A percentile compares a stretch with the other conserved stretches of the same genome.
Conservation (phyloP, 2,888 invertebrate species). For the Teinopalpus imperialis region DNA sequence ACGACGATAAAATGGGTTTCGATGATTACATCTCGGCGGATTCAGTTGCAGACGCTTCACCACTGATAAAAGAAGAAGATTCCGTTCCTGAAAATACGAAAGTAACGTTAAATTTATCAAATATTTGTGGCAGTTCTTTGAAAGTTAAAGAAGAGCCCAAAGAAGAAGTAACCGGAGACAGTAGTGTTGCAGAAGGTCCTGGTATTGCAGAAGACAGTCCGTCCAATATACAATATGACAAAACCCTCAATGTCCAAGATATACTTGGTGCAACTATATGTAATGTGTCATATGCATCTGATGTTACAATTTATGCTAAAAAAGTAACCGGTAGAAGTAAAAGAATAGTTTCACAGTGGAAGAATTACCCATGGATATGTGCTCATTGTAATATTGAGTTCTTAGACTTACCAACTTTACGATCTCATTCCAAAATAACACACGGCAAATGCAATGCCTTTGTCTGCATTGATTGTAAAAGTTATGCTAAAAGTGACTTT, state of each 20-base stretch:
- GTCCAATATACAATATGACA: constrained; percentile 29
- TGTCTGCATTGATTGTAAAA: constrained; percentile 85
- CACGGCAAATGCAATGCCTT: constrained; percentile 85
- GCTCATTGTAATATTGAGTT: constrained; percentile 65
- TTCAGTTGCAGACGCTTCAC: constrained; percentile 26
- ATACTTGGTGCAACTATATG: constrained; percentile 60
- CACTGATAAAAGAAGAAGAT: constrained; percentile 31
- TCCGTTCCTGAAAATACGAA: constrained; percentile 11
- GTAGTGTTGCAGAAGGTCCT: constrained; percentile 6
- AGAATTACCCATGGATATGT: constrained; percentile 70
- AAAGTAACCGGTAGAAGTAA: constrained; percentile 51
- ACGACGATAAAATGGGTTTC: constrained; percentile 48
- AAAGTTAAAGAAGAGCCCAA: constrained; percentile 58
- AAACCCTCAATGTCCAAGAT: constrained; percentile 56
- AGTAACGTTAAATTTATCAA: constrained; percentile 5
- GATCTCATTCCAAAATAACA: constrained; percentile 82
- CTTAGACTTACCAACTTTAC: constrained; percentile 60
- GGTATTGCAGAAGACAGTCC: constrained; percentile 6
- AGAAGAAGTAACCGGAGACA: constrained; percentile 34
- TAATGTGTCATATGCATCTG: constrained; percentile 43
- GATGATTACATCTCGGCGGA: constrained; percentile 45
- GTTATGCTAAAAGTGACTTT: constrained; percentile 80
- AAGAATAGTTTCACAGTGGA: constrained; percentile 53
- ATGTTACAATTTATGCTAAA: constrained; percentile 59
- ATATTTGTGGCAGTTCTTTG: constrained; percentile 28